These are phyloP conservation scores for Heteropelma amictum DNA, from an alignment of 2,888 invertebrate genomes.

Conservation along the genomic window DNA sequence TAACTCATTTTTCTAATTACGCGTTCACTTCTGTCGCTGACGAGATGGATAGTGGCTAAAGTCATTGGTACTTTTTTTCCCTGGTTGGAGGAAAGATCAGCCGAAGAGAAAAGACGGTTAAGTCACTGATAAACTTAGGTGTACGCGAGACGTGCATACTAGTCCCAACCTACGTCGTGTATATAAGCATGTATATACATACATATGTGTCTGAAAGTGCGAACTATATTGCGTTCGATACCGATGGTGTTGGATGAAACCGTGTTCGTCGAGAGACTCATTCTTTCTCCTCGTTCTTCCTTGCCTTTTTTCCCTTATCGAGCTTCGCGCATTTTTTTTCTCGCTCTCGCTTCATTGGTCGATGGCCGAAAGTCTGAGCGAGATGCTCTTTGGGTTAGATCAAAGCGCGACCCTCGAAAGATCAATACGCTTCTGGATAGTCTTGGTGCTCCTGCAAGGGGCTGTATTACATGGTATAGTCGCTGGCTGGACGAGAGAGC, in stretches of 20 bases:
- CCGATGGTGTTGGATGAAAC: conserved; percentile 14
- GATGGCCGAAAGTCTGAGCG: conserved; percentile 46
- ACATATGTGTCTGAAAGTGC: too few relatives aligned
- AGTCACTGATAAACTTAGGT: conserved; percentile 71
- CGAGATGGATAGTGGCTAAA: conserved; percentile 13
- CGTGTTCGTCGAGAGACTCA: conserved; percentile 45
- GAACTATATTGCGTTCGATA: background rate
- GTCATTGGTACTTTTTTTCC: conserved; percentile 10
- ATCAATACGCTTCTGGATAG: conserved; percentile 74
- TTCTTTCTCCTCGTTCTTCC: conserved; percentile 42
- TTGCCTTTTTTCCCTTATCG: background rate
- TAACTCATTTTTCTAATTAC: conserved; percentile 77
- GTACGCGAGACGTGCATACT: conserved; percentile 63
- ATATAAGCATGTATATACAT: background rate
- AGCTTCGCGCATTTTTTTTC: conserved; percentile 21
- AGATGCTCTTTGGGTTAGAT: conserved; percentile 72
- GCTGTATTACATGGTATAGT: conserved; percentile 29
- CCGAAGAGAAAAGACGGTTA: conserved; percentile 55
- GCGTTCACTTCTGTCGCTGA: conserved; percentile 65
- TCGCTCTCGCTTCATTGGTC: conserved; percentile 34
- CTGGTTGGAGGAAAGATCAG: conserved; percentile 16
- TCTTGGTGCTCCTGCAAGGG: conserved; percentile 40
- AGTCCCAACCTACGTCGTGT: conserved; percentile 48
- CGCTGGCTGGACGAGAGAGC: conserved; percentile 15
- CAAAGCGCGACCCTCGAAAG: conserved; percentile 74